Base-by-base conservation (phyloP, 2,888 invertebrate genomes). In the Caenorhabditis sp. region DNA sequence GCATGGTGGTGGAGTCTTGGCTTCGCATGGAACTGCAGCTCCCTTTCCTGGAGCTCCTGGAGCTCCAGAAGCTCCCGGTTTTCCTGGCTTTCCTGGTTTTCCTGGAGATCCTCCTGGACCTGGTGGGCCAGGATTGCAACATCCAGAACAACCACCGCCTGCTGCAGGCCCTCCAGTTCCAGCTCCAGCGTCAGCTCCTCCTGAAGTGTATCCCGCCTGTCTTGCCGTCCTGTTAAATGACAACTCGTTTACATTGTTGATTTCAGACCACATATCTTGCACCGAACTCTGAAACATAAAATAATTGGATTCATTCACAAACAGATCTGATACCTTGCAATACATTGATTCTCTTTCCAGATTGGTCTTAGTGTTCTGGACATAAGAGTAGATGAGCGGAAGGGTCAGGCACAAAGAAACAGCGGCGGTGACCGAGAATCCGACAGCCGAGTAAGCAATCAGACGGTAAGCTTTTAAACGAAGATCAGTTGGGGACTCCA, bases 41-140 rank as follows among this genome's bases (percentile, higher is more conserved):
- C 48, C 78, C 46, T 76, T 68, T 63, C 83, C 85, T 61, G 78
- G 78, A 4, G 61, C 91, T 94, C 95, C 94, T 89, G 93, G 93
- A 78, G 66, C 53, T 63, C 85, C 85, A 17, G 73, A 55, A 20
- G 59, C 41, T 58, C 83, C 83, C 41, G 68, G 73, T 41, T 62
- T 62, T 56, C 75, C 75, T 22, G 74, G 74, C 43, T 66, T 65
- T 26, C 74, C 74, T 26, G 52, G 55, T 17, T 68, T 62, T 43
- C 75, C 76, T 32, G 70, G 63, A 3, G 43, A 20, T 43, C 75
- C 75, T 30, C 61, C 70, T 1, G 46, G 22, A n/a, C 76, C 70
- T 43, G 76, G 59, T 55, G 70, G 70, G 45, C 76, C 76, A 20
- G 71, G 65, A n/a, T 71, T 59, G 45, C 70, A 70, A 48, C 55